Percentiles rank a stretch among this genome's conserved stretches.
These are phyloP conservation scores for Sitta carolinensis DNA, from an alignment of 2,797 vertebrate genomes.

Conservation along the genomic window DNA sequence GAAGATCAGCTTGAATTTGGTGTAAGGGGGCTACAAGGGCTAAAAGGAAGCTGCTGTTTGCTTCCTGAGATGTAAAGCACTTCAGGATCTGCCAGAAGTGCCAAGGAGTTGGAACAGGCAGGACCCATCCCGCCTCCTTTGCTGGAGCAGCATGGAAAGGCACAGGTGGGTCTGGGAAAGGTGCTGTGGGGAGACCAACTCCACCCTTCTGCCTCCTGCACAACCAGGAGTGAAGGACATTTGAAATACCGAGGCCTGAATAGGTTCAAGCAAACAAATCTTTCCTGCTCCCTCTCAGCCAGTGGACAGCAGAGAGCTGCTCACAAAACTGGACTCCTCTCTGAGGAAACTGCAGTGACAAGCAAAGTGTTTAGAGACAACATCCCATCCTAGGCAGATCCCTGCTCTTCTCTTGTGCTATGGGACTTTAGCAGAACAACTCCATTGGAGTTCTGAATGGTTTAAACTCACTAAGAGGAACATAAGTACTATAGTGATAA, in stretches of 20 bases:
- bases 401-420: background rate
- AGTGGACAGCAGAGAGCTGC: background rate
- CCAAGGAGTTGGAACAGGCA: rapidly evolving
- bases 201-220: slow-evolving; percentile 24
- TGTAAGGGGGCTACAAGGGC: no score
- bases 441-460: slow-evolving; percentile 55
- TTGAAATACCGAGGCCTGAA: background rate
- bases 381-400: background rate
- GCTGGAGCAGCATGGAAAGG: background rate
- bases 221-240: background rate
- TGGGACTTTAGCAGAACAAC: slow-evolving; percentile 23
- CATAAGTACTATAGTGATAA: background rate
- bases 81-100: background rate
- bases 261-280: background rate
- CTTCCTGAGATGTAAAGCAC: background rate
- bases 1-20: background rate
- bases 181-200: background rate
- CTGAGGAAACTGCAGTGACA: slow-evolving; percentile 9
- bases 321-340: background rate
- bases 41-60: background rate
- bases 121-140: background rate
- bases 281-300: background rate
- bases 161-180: background rate
- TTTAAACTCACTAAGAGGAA: slow-evolving; percentile 38
- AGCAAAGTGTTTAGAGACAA: background rate